Base-by-base conservation (phyloP, 2,888 invertebrate genomes). In the Parochlus steinenii region DNA sequence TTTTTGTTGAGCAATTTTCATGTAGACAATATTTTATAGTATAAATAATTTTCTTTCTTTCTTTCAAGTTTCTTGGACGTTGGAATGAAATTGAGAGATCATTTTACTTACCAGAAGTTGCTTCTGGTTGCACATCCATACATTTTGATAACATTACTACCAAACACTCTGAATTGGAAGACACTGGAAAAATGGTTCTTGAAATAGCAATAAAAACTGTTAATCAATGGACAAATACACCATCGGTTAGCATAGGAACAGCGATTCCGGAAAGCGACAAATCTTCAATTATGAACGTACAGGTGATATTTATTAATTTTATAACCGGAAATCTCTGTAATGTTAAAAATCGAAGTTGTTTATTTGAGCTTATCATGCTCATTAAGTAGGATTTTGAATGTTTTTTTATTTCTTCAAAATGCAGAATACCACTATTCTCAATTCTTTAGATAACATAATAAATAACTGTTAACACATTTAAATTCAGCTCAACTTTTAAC, bases 41-140 rank as follows among this genome's bases (percentile, higher is more conserved):
- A 30, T 29, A 7, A 26, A 12, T 17, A 18, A 15, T 23, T 10
- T 12, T 31, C 11, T 35, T 20, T 17, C 44, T 47, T 11, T 32
- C 57, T 55, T 55, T 62, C 33, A 51, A 79, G 66, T 74, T 79
- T 53, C 61, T 67, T 42, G 74, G 75, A 39, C 64, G 62, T 23
- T 80, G 79, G 80, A 77, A 67, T 49, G 79, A 80, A 56, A 71
- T 80, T 37, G 79, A 80, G 53, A 62, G 78, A 28, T 75, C 78
- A 0, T 80, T 80, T 56, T 77, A 78, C 53, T 53, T 79, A 40
- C 70, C 77, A 48, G 79, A 80, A 59, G 58, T 79, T 27, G 63
- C 73, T 2, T 66, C 73, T 7, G 73, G 73, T 45, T 80, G 79
- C 54, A 74, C 75, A 2, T 65, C 67, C 42, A 54, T 80, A 23